Conservation (phyloP, 2,113 vertebrate genomes). For the Miniopterus natalensis region DNA sequence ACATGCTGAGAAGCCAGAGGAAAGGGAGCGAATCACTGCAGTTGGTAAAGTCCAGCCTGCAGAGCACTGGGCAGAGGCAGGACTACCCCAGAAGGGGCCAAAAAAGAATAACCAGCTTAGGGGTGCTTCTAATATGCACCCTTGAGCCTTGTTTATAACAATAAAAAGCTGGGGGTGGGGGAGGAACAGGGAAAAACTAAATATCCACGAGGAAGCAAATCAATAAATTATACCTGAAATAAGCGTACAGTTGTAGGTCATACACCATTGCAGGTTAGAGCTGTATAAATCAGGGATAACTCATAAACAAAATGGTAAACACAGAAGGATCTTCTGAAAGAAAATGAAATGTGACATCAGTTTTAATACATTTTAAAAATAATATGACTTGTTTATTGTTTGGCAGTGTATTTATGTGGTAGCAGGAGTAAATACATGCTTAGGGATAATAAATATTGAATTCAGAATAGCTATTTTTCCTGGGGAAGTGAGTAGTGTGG, state of each 20-base stretch:
- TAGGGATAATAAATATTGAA: neutral
- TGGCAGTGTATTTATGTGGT: neutral
- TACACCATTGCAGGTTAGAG: neutral
- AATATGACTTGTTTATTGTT: neutral
- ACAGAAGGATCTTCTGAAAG: neutral
- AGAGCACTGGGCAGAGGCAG: no score
- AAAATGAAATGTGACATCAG: neutral
- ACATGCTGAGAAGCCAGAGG: neutral
- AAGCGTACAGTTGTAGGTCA: neutral
- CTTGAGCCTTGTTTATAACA: neutral
- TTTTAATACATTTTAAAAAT: conserved; percentile 31
- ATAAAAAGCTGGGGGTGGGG: neutral
- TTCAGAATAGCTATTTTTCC: neutral
- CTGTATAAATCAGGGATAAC: neutral
- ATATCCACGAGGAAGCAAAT: neutral
- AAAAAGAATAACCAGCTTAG: neutral
- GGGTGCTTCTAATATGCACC: rapidly evolving
- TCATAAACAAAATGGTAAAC: neutral
- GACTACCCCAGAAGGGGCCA: neutral
- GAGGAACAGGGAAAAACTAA: neutral
- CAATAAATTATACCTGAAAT: neutral
- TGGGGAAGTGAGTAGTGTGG: neutral
- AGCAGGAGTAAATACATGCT: neutral
- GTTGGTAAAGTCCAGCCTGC: neutral
- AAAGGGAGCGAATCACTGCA: neutral